Conservation (phyloP, 2,888 invertebrate species). For the Synanthedon andrenaeformis region DNA sequence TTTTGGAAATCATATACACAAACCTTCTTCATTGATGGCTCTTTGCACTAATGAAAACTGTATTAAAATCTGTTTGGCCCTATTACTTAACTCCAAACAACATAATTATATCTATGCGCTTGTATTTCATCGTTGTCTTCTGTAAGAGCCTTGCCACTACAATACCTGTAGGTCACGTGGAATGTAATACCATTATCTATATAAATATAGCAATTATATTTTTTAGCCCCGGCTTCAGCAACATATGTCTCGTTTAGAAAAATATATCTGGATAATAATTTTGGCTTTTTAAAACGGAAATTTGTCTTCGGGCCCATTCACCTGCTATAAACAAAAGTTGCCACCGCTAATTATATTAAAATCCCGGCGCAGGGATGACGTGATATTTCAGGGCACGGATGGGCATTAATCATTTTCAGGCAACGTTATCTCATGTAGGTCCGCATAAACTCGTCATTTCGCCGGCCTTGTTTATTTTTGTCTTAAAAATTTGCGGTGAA, state of each 20-base stretch:
- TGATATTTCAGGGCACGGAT: slow-evolving; percentile 40
- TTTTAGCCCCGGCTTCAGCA: background rate
- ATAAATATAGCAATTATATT: background rate
- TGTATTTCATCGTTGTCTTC: too few species aligned
- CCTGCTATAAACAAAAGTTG: slow-evolving; percentile 34
- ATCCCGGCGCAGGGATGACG: slow-evolving; percentile 38
- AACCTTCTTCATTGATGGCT: too few species aligned
- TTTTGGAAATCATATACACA: too few species aligned
- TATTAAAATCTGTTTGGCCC: too few species aligned
- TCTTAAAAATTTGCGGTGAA: background rate
- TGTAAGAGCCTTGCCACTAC: too few species aligned
- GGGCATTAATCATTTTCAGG: slow-evolving; percentile 52
- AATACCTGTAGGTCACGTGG: too few species aligned
- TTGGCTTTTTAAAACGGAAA: background rate
- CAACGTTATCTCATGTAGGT: slow-evolving; percentile 42
- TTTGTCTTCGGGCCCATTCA: slow-evolving; percentile 7
- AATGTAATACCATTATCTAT: too few species aligned
- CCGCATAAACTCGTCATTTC: slow-evolving; percentile 15
- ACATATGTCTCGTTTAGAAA: background rate
- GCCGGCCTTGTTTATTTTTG: background rate
- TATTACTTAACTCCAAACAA: too few species aligned
- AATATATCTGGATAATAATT: background rate
- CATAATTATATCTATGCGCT: too few species aligned
- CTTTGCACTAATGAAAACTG: too few species aligned
- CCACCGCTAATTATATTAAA: slow-evolving; percentile 46